Evolutionary conservation across 2,888 invertebrate genomes (phyloP).

Genomic region (Scaptodrosophila latifasciaeformis): DNA sequence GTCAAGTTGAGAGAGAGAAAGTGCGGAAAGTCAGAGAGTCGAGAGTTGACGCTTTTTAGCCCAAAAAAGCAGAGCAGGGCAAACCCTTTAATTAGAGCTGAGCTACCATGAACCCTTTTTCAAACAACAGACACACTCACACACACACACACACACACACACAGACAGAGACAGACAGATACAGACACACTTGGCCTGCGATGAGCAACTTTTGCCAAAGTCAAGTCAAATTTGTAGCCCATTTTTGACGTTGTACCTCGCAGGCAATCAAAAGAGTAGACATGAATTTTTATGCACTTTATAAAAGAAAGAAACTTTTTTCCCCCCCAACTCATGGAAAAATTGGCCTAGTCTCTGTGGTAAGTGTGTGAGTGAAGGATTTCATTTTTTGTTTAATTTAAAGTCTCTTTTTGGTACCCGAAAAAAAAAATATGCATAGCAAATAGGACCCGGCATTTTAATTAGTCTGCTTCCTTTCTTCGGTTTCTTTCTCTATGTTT

Average conservation of each 20-base stretch:
- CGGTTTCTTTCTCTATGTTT: constrained; percentile 4
- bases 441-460: constrained; percentile 40
- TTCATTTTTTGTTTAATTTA: background rate
- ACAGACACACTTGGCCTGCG: background rate
- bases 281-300: constrained; percentile 21
- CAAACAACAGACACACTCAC: too few relatives aligned
- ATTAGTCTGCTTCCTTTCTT: constrained; percentile 40
- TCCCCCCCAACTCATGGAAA: background rate
- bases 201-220: constrained; percentile 19
- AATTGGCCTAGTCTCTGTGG: background rate
- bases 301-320: constrained; percentile 27
- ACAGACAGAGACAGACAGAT: too few relatives aligned
- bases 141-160: too few relatives aligned
- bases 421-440: constrained; percentile 8
- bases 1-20: too few relatives aligned
- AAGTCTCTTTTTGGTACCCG: background rate
- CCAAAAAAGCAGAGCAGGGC: constrained; percentile 14
- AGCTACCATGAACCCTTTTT: constrained; percentile 35
- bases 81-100: constrained; percentile 54
- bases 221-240: constrained; percentile 14
- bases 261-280: constrained; percentile 47
- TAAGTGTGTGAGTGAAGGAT: background rate
- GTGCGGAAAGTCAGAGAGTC: too few relatives aligned
- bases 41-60: background rate
- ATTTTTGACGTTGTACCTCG: constrained; percentile 37